Evolutionary conservation across 2,113 vertebrate species (phyloP).

Genomic region (Papio anubis): DNA sequence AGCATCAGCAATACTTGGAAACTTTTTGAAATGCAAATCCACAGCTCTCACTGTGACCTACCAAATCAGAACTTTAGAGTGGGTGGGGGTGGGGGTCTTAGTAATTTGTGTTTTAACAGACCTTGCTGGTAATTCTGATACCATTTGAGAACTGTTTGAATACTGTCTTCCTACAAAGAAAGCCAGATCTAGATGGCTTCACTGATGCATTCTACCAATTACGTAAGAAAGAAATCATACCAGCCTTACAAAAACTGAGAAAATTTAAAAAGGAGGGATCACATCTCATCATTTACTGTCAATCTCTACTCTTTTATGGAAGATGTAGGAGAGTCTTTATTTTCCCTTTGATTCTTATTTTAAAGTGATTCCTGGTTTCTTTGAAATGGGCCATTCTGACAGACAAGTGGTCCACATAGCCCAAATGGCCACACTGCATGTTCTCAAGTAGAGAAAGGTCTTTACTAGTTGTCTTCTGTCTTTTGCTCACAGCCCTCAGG

Average conservation of each 20-base stretch:
- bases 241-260: neutral
- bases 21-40: neutral
- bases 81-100: neutral
- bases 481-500: neutral
- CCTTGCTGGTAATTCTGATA: neutral
- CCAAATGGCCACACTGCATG: neutral
- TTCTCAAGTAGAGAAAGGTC: neutral
- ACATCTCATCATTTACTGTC: neutral
- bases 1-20: neutral
- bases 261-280: neutral
- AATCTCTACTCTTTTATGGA: neutral
- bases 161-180: neutral
- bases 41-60: neutral
- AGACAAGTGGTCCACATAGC: neutral
- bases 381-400: neutral
- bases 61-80: neutral
- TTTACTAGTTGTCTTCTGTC: neutral
- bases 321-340: neutral
- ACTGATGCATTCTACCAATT: neutral
- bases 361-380: slow-evolving; percentile 2
- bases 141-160: neutral
- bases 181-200: neutral
- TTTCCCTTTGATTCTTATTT: neutral
- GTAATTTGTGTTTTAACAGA: neutral
- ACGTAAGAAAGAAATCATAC: neutral